A percentile compares a stretch with the other conserved stretches of the same genome.
phyloP scores from a whole-genome alignment of 2,888 invertebrate species.

The Harmothoe impar region DNA sequence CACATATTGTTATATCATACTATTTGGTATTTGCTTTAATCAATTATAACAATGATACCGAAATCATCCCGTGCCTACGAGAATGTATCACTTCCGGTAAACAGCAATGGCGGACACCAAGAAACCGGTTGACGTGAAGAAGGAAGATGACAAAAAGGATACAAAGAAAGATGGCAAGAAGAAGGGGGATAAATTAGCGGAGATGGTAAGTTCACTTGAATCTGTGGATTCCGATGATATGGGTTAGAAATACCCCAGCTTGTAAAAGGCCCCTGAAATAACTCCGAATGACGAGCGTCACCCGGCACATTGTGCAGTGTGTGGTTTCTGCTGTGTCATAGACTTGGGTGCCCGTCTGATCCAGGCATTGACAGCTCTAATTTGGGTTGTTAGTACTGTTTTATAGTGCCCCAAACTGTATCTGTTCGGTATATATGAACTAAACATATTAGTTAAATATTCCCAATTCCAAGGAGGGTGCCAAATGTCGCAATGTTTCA shows the following conservation, averaged over 20 bases:
- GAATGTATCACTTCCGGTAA: constrained; percentile 25
- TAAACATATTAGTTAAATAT: no score
- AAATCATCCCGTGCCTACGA: no score
- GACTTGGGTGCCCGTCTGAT: no score
- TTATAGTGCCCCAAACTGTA: no score
- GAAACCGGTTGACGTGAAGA: constrained; percentile 81
- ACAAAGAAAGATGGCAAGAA: constrained; percentile 84
- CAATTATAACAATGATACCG: no score
- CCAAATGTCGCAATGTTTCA: no score
- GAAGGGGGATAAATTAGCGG: constrained; percentile 84
- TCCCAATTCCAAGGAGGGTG: no score
- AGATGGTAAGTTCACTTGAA: constrained; percentile 80
- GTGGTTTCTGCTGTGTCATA: constrained; percentile 59
- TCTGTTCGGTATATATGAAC: no score
- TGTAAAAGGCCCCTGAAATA: neutral
- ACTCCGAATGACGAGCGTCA: neutral
- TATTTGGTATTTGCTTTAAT: no score
- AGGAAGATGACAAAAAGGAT: constrained; percentile 82
- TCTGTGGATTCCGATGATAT: neutral
- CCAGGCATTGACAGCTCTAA: no score
- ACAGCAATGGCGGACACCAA: constrained; percentile 82
- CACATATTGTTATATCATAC: no score
- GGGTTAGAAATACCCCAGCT: neutral
- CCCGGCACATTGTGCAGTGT: neutral
- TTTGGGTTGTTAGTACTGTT: no score